A percentile compares a stretch with the other conserved stretches of the same genome.
Conservation (phyloP, 2,797 vertebrate genomes). For the Crax fasciolata region DNA sequence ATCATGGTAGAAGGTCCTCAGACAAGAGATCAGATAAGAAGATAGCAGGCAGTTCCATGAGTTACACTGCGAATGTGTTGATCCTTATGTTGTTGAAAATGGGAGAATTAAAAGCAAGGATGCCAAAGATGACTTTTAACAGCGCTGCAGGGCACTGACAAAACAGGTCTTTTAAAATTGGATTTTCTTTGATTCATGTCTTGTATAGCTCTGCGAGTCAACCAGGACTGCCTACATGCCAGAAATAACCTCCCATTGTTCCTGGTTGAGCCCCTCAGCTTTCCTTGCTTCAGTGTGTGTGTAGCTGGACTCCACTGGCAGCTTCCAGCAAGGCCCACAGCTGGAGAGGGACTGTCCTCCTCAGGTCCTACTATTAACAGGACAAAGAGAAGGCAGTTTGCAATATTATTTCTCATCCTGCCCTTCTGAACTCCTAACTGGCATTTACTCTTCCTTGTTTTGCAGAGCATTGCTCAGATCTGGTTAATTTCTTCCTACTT, state of each 20-base stretch:
- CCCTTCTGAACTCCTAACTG: not conserved
- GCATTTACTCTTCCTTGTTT: not conserved
- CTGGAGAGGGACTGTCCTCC: not conserved
- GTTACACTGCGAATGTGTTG: fast-evolving
- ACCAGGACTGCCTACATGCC: not conserved
- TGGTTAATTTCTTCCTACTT: not conserved
- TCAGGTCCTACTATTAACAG: not conserved
- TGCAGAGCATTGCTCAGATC: not conserved
- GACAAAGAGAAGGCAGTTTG: not conserved
- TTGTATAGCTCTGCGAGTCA: not conserved
- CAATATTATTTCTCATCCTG: not conserved
- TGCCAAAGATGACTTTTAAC: not conserved
- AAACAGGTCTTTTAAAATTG: not conserved
- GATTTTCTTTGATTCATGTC: not conserved
- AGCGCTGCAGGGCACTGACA: not conserved
- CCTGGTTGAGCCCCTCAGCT: not conserved
- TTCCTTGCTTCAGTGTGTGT: fast-evolving
- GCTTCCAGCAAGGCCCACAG: not conserved
- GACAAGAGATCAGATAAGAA: not conserved
- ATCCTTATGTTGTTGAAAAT: not conserved
- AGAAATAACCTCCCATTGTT: not conserved
- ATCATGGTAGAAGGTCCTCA: not conserved
- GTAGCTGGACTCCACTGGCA: not conserved
- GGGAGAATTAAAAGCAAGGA: not conserved
- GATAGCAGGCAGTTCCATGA: not conserved